Conservation (phyloP, 2,797 vertebrate genomes). For the Macroramphosus scolopax region DNA sequence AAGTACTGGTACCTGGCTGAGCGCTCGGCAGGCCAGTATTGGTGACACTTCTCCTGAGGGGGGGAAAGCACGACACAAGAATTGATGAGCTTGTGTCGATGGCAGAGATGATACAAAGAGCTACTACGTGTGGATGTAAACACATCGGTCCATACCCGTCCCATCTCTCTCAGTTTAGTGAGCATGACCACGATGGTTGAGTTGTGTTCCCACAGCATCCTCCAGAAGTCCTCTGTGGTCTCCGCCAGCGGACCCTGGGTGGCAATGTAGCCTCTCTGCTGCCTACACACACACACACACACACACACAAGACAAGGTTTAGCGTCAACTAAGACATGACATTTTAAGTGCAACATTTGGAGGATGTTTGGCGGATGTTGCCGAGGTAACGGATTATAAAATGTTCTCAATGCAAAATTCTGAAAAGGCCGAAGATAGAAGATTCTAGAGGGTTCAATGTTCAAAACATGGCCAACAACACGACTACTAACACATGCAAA, state of each 20-base stretch:
- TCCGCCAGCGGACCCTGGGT: conserved; percentile 95
- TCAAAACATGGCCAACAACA: no score
- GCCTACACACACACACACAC: conserved; percentile 73
- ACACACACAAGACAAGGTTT: conserved; percentile 34
- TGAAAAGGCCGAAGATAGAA: no score
- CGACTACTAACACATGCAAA: no score
- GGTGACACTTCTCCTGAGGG: conserved; percentile 94
- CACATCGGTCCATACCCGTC: conserved; percentile 77
- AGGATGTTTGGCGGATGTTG: no score
- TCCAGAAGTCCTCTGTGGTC: conserved; percentile 98
- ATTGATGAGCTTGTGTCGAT: background rate
- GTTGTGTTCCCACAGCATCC: conserved; percentile 98
- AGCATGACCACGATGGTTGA: conserved; percentile 98
- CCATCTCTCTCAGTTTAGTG: conserved; percentile 96
- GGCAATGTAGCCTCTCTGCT: conserved; percentile 95
- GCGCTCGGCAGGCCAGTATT: conserved; percentile 97
- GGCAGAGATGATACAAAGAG: background rate
- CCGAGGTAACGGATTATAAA: no score
- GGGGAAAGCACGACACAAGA: no score
- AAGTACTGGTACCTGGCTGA: conserved; percentile 98
- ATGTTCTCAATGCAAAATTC: no score
- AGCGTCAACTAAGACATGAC: no score
- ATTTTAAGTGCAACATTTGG: no score
- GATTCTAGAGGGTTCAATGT: no score
- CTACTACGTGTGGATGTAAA: conserved; percentile 2